Conservation (phyloP, 2,797 vertebrate genomes). For the Falco cherrug region DNA sequence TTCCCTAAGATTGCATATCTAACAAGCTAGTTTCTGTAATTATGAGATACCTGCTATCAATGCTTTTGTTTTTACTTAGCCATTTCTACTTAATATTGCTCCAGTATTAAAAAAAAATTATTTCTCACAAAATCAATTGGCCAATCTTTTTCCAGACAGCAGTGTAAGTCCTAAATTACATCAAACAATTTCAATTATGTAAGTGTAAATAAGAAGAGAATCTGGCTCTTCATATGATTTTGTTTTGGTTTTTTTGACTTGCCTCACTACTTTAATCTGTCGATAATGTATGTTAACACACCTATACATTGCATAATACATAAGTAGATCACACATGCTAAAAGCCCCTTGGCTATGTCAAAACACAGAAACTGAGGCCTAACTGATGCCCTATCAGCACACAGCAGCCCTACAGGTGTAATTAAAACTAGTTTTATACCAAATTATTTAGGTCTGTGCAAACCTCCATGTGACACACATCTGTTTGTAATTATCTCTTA, state of each 20-base stretch:
- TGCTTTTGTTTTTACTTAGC: neutral
- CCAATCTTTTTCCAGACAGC: neutral
- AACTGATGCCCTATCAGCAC: conserved; percentile 1
- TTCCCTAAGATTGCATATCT: neutral
- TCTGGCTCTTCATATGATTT: neutral
- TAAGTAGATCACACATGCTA: neutral
- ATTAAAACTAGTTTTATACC: conserved; percentile 43
- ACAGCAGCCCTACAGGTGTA: neutral
- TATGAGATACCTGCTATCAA: neutral
- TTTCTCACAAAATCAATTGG: neutral
- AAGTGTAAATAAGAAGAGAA: neutral
- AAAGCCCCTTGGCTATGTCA: conserved; percentile 29
- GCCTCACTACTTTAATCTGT: neutral
- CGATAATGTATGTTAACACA: neutral
- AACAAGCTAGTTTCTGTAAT: neutral
- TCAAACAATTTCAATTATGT: neutral
- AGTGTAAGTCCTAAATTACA: neutral
- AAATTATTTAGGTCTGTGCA: conserved; percentile 28
- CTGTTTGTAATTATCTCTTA: neutral
- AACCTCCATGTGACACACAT: neutral
- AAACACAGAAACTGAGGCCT: conserved; percentile 10
- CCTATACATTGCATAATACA: neutral
- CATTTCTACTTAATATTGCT: neutral
- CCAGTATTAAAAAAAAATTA: neutral
- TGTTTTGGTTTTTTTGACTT: neutral